Conservation (phyloP, 2,797 vertebrate species). For the Lacerta bilineata region DNA sequence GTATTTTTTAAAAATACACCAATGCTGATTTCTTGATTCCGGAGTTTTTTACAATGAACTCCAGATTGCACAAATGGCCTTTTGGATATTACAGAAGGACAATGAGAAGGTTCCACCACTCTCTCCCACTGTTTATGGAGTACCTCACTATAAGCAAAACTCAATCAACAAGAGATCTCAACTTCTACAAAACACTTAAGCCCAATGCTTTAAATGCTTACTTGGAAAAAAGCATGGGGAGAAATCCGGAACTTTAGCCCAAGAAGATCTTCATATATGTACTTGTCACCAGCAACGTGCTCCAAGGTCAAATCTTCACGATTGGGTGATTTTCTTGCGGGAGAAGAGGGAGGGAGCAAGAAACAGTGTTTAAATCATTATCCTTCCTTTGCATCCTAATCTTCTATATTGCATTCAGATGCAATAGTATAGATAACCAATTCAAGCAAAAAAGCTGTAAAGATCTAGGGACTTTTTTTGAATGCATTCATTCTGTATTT, state of each 20-base stretch:
- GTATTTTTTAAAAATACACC: neutral
- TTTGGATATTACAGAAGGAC: neutral
- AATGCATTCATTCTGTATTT: neutral
- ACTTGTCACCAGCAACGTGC: constrained; percentile 88
- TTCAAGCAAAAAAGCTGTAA: neutral
- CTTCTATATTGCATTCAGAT: neutral
- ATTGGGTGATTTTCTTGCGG: constrained; percentile 88
- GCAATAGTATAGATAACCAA: neutral
- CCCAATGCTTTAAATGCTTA: constrained; percentile 61
- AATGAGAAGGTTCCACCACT: neutral
- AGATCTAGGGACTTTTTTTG: neutral
- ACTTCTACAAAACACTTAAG: constrained; percentile 16
- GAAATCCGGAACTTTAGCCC: constrained; percentile 94
- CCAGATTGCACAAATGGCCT: neutral
- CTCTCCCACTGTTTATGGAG: neutral
- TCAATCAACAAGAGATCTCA: neutral
- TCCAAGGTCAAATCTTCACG: constrained; percentile 91
- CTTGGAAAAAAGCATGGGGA: constrained; percentile 98
- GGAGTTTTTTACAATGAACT: neutral
- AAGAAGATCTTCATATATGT: constrained; percentile 94
- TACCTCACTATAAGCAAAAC: too few species aligned
- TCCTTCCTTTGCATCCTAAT: rapidly evolving
- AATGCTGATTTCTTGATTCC: neutral
- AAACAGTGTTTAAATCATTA: neutral
- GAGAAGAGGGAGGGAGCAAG: neutral